Conservation (phyloP, 1,140 invertebrate species). For the Drosophila teissieri region DNA sequence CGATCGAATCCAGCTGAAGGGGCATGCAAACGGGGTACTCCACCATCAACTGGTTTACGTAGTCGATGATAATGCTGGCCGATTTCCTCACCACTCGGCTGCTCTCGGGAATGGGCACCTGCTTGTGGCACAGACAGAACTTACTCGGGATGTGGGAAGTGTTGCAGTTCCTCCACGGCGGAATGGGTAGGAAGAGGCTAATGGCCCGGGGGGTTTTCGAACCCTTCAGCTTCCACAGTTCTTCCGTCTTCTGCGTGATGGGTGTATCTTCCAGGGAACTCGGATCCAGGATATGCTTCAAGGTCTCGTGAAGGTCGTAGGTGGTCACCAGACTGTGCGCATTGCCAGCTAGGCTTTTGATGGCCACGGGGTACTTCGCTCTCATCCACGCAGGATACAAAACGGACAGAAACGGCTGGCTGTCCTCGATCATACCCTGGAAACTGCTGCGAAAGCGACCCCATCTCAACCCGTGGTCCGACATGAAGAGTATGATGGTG, state of each 20-base stretch:
- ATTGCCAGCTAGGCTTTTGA: constrained; percentile 89
- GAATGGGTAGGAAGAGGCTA: constrained; percentile 23
- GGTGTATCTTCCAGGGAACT: constrained; percentile 54
- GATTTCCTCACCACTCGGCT: background rate
- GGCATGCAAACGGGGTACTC: constrained; percentile 20
- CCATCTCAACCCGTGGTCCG: constrained; percentile 34
- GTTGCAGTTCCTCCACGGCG: constrained; percentile 10
- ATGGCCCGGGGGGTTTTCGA: constrained; percentile 1
- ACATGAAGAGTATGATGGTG: constrained; percentile 46
- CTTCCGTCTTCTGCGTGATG: constrained; percentile 60
- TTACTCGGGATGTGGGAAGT: constrained; percentile 8
- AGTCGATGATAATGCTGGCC: constrained; percentile 12
- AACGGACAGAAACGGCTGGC: constrained; percentile 92
- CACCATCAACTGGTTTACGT: constrained; percentile 14
- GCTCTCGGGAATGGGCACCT: background rate
- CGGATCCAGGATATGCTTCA: constrained; percentile 86
- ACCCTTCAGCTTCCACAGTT: constrained; percentile 58
- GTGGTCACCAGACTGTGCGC: constrained; percentile 89
- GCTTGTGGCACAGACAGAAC: constrained; percentile 27
- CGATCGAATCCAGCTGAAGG: constrained; percentile 13
- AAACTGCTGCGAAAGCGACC: constrained; percentile 86
- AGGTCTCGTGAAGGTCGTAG: constrained; percentile 91
- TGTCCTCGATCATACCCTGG: constrained; percentile 91
- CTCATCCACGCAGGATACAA: constrained; percentile 90
- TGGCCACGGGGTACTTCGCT: constrained; percentile 87